These are phyloP conservation scores for Baccha elongata DNA, from an alignment of 2,888 invertebrate species.

Conservation along the genomic window DNA sequence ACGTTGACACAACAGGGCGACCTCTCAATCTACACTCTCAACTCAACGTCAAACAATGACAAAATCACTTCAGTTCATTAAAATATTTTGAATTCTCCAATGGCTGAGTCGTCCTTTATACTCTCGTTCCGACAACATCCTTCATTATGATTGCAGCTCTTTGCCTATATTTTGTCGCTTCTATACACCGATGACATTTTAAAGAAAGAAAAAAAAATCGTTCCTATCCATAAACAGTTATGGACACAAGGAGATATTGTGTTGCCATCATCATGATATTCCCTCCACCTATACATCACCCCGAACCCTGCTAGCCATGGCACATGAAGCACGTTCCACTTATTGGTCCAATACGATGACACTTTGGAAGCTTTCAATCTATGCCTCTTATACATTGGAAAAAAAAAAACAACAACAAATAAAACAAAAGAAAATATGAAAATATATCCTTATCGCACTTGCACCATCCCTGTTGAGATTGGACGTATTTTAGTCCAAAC, in stretches of 20 bases:
- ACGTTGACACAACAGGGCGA: constrained; percentile 27
- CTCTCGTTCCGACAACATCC: constrained; percentile 41
- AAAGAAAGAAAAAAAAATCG: constrained; percentile 30
- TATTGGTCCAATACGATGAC: constrained; percentile 67
- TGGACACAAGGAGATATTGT: constrained; percentile 44
- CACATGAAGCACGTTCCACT: constrained; percentile 47
- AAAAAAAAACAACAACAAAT: constrained; percentile 16
- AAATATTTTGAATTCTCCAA: constrained; percentile 71
- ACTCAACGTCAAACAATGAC: constrained; percentile 68
- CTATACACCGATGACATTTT: constrained; percentile 59
- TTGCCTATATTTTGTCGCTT: constrained; percentile 25
- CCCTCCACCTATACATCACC: background rate
- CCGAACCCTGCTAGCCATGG: background rate
- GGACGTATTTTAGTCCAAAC: constrained; percentile 1
- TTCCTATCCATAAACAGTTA: constrained; percentile 68
- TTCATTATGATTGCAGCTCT: constrained; percentile 37
- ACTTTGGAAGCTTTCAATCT: constrained; percentile 64
- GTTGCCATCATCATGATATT: constrained; percentile 33
- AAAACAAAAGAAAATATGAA: constrained; percentile 45
- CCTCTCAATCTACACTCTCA: constrained; percentile 62
- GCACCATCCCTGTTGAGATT: background rate
- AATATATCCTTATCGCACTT: constrained; percentile 51
- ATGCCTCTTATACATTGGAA: constrained; percentile 19
- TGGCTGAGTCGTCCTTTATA: constrained; percentile 47
- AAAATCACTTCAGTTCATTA: constrained; percentile 72